A percentile compares a stretch with the other conserved stretches of the same genome.
phyloP scores from a whole-genome alignment of 2,888 invertebrate genomes.

The Nebria brevicollis region DNA sequence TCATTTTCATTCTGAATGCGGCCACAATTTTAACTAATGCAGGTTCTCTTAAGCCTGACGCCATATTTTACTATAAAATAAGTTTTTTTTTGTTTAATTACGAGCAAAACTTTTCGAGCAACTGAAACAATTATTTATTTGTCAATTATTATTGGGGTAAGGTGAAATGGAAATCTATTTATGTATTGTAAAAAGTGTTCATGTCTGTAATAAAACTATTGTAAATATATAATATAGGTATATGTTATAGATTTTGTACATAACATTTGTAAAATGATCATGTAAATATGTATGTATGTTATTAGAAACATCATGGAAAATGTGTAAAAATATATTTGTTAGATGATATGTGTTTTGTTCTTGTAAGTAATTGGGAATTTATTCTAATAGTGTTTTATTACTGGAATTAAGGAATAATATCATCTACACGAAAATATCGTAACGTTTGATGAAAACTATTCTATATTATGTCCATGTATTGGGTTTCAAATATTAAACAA shows the following conservation, averaged over 20 bases:
- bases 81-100: not conserved
- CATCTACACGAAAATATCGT: no score
- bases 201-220: not conserved
- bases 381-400: no score
- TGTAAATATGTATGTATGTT: not conserved
- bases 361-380: not conserved
- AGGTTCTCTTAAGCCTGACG: not conserved
- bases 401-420: no score
- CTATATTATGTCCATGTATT: not conserved
- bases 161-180: not conserved
- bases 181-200: no score
- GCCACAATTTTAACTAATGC: not conserved
- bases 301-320: not conserved
- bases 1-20: not conserved
- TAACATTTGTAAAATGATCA: not conserved
- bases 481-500: not conserved
- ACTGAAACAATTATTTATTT: not conserved
- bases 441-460: not conserved
- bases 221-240: not conserved
- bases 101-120: not conserved
- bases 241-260: not conserved
- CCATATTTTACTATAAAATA: not conserved
- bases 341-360: not conserved
- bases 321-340: not conserved
- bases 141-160: not conserved